Base-by-base conservation (phyloP, 2,113 vertebrate genomes). In the Cathartes aura region DNA sequence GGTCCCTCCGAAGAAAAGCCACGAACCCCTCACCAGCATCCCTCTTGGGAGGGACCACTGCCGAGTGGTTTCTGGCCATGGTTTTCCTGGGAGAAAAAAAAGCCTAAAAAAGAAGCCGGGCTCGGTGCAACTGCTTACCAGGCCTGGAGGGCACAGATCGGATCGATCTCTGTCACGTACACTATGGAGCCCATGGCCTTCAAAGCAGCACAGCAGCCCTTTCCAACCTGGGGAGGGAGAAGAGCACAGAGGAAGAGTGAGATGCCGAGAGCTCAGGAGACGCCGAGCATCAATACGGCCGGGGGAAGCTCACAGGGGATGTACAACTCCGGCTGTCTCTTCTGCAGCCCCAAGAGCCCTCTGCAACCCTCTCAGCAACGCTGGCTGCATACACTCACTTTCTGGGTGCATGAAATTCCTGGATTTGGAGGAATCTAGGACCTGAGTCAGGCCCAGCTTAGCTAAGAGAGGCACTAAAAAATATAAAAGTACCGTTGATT, bases 131-230 rank as follows among this genome's bases (percentile, higher is more conserved):
- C 13, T 2, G 38, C 99, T 98, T 95, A 99, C 99, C 99, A 99
- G 96, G 99, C 99, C 98, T 99, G 99, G 81, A 99, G 98, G 96
- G 99, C 99, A 62, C 99, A 99, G 98, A 99, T 99, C 27, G 99
- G 99, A 81, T 99, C 99, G 16, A 99, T 99, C 98, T 99, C 99
- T 14, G 99, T 99, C 78, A 99, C 99, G 26, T 99, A 99, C 38
- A 99, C 99, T 40, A 99, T 99, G 97, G 99, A 99, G 91, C 99
- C 99, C 99, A 99, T 99, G 43, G 99, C 99, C 97, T 99, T 99
- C 53, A 99, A 98, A 34, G 99, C 99, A 17, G 99, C 99, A 16
- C 99, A 99, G 98, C 99, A 99, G 66, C 99, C 99, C 96, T 99
- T 99, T 2, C 99, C 99, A 11, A 99, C 99, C 99, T 99, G 97